Evolutionary conservation across 1,140 invertebrate species (phyloP).

Genomic region (Hyphantria cunea): DNA sequence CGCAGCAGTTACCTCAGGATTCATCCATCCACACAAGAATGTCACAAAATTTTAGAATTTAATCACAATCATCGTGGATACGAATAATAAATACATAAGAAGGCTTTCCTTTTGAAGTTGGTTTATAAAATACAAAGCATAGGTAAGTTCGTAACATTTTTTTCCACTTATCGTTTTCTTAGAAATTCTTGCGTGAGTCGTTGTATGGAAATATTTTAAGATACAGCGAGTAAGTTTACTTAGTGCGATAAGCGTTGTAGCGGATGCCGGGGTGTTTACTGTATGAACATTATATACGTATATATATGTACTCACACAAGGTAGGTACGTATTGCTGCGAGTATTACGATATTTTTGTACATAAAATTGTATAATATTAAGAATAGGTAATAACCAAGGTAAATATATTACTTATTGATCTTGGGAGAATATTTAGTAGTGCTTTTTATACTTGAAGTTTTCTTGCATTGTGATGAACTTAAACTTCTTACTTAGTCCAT

Average conservation of each 20-base stretch:
- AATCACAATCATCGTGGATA: too few species aligned
- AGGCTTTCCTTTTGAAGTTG: too few species aligned
- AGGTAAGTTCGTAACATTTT: constrained; percentile 11
- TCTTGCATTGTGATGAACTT: too few species aligned
- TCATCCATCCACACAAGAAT: too few species aligned
- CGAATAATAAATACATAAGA: too few species aligned
- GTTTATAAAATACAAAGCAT: neutral
- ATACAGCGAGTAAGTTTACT: constrained; percentile 67
- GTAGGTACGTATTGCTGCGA: neutral
- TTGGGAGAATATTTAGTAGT: too few species aligned
- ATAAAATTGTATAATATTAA: constrained; percentile 8
- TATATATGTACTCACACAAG: constrained; percentile 5
- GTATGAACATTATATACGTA: constrained; percentile 20
- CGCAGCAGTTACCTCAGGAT: too few species aligned
- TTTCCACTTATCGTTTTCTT: constrained; percentile 52
- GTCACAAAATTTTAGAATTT: too few species aligned
- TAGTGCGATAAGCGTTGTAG: constrained; percentile 69
- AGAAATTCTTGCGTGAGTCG: constrained; percentile 58
- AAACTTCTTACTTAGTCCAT: too few species aligned
- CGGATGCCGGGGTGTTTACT: constrained; percentile 66
- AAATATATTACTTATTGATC: too few species aligned
- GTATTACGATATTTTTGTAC: neutral
- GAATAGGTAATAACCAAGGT: neutral
- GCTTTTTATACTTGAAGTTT: too few species aligned
- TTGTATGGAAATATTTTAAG: constrained; percentile 77